These are phyloP conservation scores for Samia ricini DNA, from an alignment of 1,140 invertebrate genomes.

Conservation along the genomic window DNA sequence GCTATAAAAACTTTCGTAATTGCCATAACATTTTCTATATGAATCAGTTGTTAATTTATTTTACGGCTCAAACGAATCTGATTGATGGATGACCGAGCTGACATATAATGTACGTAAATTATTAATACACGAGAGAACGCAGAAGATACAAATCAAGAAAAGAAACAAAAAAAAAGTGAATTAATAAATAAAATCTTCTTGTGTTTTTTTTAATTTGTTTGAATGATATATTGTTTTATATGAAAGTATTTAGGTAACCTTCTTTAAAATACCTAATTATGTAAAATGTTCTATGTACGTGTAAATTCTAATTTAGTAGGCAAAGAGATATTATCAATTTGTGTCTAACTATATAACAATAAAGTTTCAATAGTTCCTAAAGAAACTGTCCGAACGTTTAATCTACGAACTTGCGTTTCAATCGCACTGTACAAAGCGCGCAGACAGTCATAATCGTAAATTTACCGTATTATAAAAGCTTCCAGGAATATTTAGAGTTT, in stretches of 20 bases:
- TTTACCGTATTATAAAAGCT: no score
- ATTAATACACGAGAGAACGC: not conserved
- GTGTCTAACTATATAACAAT: no score
- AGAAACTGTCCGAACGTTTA: no score
- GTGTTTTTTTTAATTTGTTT: not conserved
- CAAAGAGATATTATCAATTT: no score
- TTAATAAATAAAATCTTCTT: not conserved
- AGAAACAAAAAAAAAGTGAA: not conserved
- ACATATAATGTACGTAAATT: not conserved
- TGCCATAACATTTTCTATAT: not conserved
- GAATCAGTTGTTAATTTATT: not conserved
- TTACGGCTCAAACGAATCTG: conserved; percentile 1
- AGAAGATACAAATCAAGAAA: not conserved
- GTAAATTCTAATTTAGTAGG: no score
- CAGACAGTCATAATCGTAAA: no score
- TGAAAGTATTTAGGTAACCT: not conserved
- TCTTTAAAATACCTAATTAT: not conserved
- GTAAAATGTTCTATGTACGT: not conserved
- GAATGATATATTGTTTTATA: not conserved
- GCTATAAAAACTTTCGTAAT: not conserved
- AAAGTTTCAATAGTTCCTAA: no score
- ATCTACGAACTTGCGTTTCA: no score
- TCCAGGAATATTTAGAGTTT: no score
- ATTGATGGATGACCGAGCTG: not conserved
- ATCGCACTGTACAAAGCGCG: no score